Evolutionary conservation across 1,140 invertebrate genomes (phyloP).

Genomic region (Caerostris extrusa): DNA sequence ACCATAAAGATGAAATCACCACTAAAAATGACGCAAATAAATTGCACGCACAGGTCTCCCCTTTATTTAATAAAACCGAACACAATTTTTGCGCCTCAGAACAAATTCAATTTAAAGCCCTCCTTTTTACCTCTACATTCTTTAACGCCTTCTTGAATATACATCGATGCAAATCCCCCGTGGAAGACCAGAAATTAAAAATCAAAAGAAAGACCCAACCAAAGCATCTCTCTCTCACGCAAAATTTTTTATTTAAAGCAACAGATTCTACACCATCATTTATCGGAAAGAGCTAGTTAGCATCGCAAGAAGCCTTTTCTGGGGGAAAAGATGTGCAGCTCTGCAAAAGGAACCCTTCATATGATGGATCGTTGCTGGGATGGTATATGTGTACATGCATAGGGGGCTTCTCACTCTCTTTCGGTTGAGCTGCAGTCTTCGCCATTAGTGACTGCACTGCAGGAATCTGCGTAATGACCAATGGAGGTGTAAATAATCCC

Average conservation of each 20-base stretch:
- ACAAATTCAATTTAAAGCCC: neutral
- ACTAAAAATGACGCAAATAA: neutral
- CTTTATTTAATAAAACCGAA: neutral
- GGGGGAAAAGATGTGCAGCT: neutral
- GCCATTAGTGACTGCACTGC: constrained; percentile 39
- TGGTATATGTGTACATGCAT: neutral
- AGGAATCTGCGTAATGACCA: constrained; percentile 57
- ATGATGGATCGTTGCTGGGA: neutral
- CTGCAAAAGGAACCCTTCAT: neutral
- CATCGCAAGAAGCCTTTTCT: neutral
- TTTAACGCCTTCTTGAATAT: neutral
- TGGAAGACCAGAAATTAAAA: neutral
- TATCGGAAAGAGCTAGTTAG: constrained; percentile 12
- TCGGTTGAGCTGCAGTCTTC: constrained; percentile 19
- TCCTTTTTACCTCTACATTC: neutral
- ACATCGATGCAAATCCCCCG: constrained; percentile 11
- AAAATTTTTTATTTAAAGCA: constrained; percentile 13
- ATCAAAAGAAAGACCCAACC: neutral
- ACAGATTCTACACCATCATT: neutral
- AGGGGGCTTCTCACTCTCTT: neutral
- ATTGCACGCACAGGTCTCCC: neutral
- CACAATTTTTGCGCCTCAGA: too few relatives aligned
- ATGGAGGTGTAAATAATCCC: constrained; percentile 62
- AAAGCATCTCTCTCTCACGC: neutral
- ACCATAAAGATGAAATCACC: too few relatives aligned